phyloP scores from a whole-genome alignment of 2,888 invertebrate genomes.

The Drosophila kokeensis region DNA sequence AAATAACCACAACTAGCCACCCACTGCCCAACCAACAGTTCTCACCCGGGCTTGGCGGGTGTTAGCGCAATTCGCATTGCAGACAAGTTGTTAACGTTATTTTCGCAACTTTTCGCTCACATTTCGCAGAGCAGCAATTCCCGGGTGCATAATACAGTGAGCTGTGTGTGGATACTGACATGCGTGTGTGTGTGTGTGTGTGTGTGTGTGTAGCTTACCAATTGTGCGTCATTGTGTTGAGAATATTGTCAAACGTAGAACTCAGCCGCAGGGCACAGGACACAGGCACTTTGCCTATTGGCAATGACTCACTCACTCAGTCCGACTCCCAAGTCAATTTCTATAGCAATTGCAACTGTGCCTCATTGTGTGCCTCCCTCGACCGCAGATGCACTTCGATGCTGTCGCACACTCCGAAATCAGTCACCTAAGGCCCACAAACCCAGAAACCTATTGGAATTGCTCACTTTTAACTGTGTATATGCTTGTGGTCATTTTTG shows the following conservation, averaged over 20 bases:
- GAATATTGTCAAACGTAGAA: conserved; percentile 62
- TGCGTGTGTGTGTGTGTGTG: conserved; percentile 11
- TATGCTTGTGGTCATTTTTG: conserved; percentile 31
- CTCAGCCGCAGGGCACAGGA: conserved; percentile 38
- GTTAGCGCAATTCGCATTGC: conserved; percentile 29
- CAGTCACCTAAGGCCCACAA: conserved; percentile 64
- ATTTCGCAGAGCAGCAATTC: conserved; percentile 54
- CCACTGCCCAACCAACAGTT: neutral
- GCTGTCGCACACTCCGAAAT: conserved; percentile 56
- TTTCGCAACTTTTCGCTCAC: conserved; percentile 66
- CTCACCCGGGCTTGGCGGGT: neutral
- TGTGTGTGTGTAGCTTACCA: conserved; percentile 47
- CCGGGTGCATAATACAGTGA: conserved; percentile 71
- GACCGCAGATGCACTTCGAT: conserved; percentile 40
- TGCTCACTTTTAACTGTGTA: conserved; percentile 44
- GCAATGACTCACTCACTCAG: conserved; percentile 49
- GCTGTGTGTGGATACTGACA: conserved; percentile 17
- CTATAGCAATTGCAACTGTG: conserved; percentile 54
- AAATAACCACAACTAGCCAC: conserved; percentile 73
- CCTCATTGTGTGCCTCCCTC: conserved; percentile 11
- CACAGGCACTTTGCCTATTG: conserved; percentile 71
- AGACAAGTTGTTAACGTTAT: conserved; percentile 80
- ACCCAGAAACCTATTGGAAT: conserved; percentile 37
- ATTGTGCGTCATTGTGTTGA: conserved; percentile 64
- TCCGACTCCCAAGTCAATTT: conserved; percentile 68